phyloP scores from a whole-genome alignment of 2,113 vertebrate species.

The Antechinus stuartii region DNA sequence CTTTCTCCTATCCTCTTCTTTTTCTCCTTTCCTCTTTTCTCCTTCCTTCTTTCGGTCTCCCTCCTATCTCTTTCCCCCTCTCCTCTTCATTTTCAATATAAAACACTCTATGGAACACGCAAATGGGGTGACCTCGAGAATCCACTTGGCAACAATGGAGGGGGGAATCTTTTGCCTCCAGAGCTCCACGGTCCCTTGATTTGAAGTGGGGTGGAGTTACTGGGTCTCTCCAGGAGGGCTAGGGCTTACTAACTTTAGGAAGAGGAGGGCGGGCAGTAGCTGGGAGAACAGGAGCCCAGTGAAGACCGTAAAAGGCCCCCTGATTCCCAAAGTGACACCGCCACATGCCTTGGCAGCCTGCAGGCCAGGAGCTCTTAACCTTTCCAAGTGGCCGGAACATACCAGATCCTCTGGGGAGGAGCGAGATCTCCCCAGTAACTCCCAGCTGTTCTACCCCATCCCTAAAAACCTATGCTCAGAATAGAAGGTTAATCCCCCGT shows the following conservation, averaged over 20 bases:
- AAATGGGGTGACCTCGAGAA: background rate
- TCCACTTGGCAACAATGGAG: background rate
- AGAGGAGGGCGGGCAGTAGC: background rate
- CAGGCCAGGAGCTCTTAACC: background rate
- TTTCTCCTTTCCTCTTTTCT: background rate
- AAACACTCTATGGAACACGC: background rate
- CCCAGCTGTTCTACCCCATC: conserved; percentile 57
- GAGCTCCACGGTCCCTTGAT: background rate
- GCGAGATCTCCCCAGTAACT: conserved; percentile 15
- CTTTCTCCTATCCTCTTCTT: background rate
- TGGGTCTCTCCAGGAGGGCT: background rate
- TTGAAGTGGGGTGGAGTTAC: background rate
- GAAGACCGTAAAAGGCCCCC: conserved; percentile 51
- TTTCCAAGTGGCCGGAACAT: background rate
- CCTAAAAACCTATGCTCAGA: background rate
- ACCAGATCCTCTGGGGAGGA: background rate
- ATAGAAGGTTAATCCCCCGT: conserved; percentile 60
- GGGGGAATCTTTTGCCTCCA: background rate
- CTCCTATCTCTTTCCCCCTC: background rate
- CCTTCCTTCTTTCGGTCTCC: background rate
- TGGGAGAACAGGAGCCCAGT: background rate
- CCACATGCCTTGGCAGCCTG: background rate
- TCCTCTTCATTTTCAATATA: background rate
- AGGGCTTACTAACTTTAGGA: background rate
- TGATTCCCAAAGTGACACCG: background rate